Evolutionary conservation across 23 tunicate species (phyloP), one percentile per base, ranked within the genome.

Genomic region (Halocynthia roretzi): DNA sequence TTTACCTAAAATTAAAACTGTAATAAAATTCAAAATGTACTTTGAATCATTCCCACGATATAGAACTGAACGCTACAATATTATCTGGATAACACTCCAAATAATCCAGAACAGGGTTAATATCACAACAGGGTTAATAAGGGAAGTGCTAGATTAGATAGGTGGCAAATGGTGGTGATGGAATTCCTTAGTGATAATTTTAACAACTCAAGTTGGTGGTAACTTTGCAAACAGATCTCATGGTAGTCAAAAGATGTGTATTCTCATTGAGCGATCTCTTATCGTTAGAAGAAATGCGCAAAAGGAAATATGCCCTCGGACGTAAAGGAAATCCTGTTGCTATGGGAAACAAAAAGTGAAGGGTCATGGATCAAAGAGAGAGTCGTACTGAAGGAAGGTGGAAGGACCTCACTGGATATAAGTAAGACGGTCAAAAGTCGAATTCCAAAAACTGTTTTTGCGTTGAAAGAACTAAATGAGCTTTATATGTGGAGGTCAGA

Each of bases 301-400:
- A n/a, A n/a, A n/a, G 22, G 22, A 9, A 20, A 65, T 40, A 65
- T 65, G 70, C 48, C 22, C 31, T 65, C 31, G 19, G 31, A 65
- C 5, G 70, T 65, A 9, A 65, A 65, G 19, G 70, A 40, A 8
- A 20, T 65, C 1, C 22, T 9, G 9, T 48, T 20, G 31, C 22
- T 65, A 11, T 65, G 70, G 70, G 70, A 65, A 15, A 65, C 5
- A 0, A 65, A 48, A 15, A 48, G 70, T 65, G 48, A 65, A 65
- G 70, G 31, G 1, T 40, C 15, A 10, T 65, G 70, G 70, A 6
- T 65, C 22, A 40, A 48, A 65, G 70, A 65, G 70, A 65, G 31
- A 65, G 31, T 65, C 22, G 70, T 65, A 8, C 70, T 65, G 15
- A 65, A 48, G 31, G 70, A 65, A 65, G 70, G 70, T 48, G 70